These are phyloP conservation scores for Diadromus collaris DNA, from an alignment of 2,888 invertebrate genomes.

Conservation along the genomic window DNA sequence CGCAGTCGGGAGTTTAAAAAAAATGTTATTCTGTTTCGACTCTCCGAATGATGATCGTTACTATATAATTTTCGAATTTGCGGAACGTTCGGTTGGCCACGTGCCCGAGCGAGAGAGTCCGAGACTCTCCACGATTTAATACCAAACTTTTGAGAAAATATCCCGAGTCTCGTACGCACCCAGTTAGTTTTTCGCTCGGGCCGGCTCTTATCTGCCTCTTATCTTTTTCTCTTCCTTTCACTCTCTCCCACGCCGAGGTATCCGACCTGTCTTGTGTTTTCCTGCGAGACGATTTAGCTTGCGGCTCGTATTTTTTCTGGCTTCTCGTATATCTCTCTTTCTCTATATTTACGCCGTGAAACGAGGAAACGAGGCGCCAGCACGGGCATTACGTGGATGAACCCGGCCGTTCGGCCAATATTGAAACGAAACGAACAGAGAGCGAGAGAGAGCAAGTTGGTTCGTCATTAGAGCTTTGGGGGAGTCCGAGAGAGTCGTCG, in stretches of 20 bases:
- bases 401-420: slow-evolving; percentile 36
- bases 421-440: slow-evolving; percentile 43
- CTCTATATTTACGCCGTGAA: not conserved
- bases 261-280: slow-evolving; percentile 40
- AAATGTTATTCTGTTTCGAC: not conserved
- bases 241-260: not conserved
- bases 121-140: slow-evolving; percentile 27
- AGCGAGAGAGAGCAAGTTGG: slow-evolving; percentile 53
- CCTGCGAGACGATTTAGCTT: slow-evolving; percentile 29
- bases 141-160: slow-evolving; percentile 25
- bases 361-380: slow-evolving; percentile 29
- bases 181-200: slow-evolving; percentile 24
- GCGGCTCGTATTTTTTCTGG: slow-evolving; percentile 25
- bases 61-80: slow-evolving; percentile 26
- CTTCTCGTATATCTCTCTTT: not conserved
- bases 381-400: slow-evolving; percentile 27
- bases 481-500: slow-evolving; percentile 29
- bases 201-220: slow-evolving; percentile 26
- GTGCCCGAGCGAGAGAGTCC: slow-evolving; percentile 18
- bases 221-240: slow-evolving; percentile 15
- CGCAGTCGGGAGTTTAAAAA: too few species aligned
- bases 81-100: slow-evolving; percentile 36
- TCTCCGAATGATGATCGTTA: not conserved
- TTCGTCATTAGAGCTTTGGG: slow-evolving; percentile 58
- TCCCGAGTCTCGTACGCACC: slow-evolving; percentile 9